Base-by-base conservation (phyloP, 2,888 invertebrate genomes). In the Agriotes lineatus region DNA sequence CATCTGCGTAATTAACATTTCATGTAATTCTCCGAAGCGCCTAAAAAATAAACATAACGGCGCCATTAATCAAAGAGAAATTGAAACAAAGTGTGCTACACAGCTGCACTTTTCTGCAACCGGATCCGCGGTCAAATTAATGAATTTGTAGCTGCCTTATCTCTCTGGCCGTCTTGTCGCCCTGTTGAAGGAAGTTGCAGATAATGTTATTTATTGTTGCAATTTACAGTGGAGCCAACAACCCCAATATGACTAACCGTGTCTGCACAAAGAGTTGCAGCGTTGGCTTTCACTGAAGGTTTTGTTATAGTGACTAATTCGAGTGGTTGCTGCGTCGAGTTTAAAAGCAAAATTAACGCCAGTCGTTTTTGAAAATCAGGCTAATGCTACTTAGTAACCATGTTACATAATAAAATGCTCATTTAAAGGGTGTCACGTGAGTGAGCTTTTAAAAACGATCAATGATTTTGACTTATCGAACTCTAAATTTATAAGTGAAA, bases 51-150 rank as follows among this genome's bases (percentile, higher is more conserved):
- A 37, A 20, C 22, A 35, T 10, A 52, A 61, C 52, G 20, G 18
- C 44, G 30, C 52, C 25, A 62, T 62, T 52, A 62, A 62, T 62
- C 62, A 52, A 54, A 42, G 62, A 42, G 62, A 62, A 62, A 62
- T 42, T 62, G 52, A 62, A 61, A 61, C 52, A 61, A 61, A 61
- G 52, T 61, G 48, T 52, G 61, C 20, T 52, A 25, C 61, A 59
- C 61, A 61, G 61, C 35, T 54, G 62, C 30, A 54, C 30, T 9
- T 14, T 48, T 52, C 33, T 52, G 62, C 22, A 39, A 48, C 61
- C 20, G 62, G 52, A 60, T 54, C 25, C 39, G 30, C 50, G 22
- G 7, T 44, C 62, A 50, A 61, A 35, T 61, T 61, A 50, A 61
- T 50, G 60, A 50, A 60, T 48, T 60, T 45, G 48, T 60, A 19